Conservation (phyloP, 2,888 invertebrate species). For the Rhyacophila evoluta region DNA sequence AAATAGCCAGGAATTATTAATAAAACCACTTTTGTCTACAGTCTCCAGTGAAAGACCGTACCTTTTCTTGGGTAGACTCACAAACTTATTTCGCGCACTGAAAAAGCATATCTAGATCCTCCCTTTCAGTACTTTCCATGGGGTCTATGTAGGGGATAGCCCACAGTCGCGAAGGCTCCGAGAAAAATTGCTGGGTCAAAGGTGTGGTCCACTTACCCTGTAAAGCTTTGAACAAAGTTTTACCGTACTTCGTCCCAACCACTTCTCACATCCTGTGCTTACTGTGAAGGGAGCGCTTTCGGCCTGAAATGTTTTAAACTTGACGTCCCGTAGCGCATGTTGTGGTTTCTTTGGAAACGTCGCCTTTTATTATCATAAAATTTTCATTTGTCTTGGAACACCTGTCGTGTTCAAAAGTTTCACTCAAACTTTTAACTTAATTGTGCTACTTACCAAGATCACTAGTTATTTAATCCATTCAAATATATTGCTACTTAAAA, state of each 20-base stretch:
- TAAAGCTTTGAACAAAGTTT: background rate
- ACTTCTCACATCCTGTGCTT: background rate
- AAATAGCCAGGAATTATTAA: background rate
- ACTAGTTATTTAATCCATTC: too few species aligned
- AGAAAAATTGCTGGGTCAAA: conserved; percentile 10
- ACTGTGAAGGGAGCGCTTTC: background rate
- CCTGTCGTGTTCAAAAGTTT: too few species aligned
- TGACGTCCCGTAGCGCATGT: background rate
- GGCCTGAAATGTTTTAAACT: background rate
- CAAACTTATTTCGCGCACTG: conserved; percentile 5
- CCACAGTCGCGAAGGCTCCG: background rate
- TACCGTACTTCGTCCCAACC: background rate
- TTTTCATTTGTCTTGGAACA: too few species aligned
- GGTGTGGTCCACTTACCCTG: conserved; percentile 11
- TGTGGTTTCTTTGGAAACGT: background rate
- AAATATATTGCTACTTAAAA: too few species aligned
- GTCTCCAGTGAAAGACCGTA: background rate
- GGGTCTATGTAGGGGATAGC: background rate
- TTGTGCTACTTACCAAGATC: too few species aligned
- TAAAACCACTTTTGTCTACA: background rate
- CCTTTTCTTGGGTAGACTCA: background rate
- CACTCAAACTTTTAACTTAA: too few species aligned
- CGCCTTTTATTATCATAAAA: too few species aligned
- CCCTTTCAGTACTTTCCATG: background rate
- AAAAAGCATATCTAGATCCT: background rate